Conservation (phyloP, 2,797 vertebrate genomes). For the Rhabdophis nuchalis region DNA sequence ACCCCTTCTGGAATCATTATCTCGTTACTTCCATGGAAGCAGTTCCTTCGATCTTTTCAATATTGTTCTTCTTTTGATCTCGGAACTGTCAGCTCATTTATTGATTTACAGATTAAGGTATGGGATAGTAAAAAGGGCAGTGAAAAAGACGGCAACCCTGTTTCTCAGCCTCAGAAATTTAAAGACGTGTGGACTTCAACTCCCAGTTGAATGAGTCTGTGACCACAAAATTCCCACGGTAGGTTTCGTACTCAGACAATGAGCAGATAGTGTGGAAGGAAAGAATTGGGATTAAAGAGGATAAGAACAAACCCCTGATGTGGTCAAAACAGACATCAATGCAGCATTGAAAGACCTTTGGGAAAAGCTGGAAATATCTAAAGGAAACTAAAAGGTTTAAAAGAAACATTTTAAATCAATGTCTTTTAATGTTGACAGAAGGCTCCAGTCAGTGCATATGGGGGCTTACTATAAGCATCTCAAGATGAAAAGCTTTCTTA, state of each 20-base stretch:
- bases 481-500: neutral
- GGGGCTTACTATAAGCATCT: neutral
- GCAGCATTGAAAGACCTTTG: neutral
- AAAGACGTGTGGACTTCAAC: neutral
- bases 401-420: neutral
- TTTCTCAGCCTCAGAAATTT: neutral
- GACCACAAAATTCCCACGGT: neutral
- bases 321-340: neutral
- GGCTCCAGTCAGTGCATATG: neutral
- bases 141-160: neutral
- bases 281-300: neutral
- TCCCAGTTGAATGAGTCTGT: neutral
- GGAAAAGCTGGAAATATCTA: neutral
- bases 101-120: neutral
- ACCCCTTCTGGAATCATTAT: neutral
- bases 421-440: neutral
- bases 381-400: neutral
- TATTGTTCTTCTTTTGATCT: neutral
- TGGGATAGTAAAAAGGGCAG: neutral
- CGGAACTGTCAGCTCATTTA: neutral
- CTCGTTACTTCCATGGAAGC: neutral
- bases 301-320: neutral
- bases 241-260: neutral
- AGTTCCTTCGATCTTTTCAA: neutral
- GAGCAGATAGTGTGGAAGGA: neutral